Base-by-base conservation (phyloP, 2,113 vertebrate species). In the Sander vitreus region DNA sequence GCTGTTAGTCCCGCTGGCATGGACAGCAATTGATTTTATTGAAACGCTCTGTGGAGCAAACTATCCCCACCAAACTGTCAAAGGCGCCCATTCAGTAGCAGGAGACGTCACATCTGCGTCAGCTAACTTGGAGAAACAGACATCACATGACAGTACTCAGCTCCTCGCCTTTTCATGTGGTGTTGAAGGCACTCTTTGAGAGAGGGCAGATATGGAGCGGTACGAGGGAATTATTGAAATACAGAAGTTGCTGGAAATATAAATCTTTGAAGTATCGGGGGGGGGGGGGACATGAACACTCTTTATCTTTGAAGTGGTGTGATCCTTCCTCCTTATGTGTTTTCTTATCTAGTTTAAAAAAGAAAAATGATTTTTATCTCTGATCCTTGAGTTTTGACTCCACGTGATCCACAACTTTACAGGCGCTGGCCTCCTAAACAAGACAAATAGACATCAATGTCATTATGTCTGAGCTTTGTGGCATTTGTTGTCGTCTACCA, bases 61-160 rank as follows among this genome's bases (percentile, higher is more conserved):
- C 48, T 43, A 30, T 60, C 59, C 23, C 30, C 11, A 13, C 23
- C 59, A 43, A 55, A 64, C 57, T 5, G 53, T 93, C 83, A 93
- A 93, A 92, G 87, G 84, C 72, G 0, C 50, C 85, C 73, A 91
- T 95, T 96, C 85, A 95, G 60, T 3, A 39, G 45, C 18, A 0
- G 43, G 66, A 89, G 86, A 91, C 67, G 82, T 93, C 93, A 91
- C 82, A 84, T 88, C 75, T 93, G 91, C 91, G 86, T 94, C 92
- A 95, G 81, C 82, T 80, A 71, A 88, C 84, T 89, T 57, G 58
- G 80, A 72, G 70, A 88, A 89, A 68, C 58, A 68, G 70, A 78
- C 77, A 90, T 95, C 95, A 95, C 93, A 95, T 94, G 94, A 89
- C 85, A 4, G 66, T 3, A 85, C 88, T 89, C 58, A 78, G 83